phyloP scores from a whole-genome alignment of 2,113 vertebrate species.

The Tapirus terrestris region DNA sequence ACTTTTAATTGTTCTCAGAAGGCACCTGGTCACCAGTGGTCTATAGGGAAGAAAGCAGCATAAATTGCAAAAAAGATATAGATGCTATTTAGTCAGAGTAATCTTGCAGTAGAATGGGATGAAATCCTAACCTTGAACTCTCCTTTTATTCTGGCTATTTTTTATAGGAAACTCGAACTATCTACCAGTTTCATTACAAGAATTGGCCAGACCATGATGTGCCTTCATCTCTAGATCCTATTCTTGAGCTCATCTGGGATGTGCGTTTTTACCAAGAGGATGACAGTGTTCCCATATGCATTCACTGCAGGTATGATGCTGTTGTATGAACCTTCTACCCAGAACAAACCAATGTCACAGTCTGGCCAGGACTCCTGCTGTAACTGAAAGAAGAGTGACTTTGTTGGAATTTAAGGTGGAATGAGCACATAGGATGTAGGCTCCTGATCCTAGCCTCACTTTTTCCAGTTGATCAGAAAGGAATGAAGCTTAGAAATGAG shows the following conservation, averaged over 20 bases:
- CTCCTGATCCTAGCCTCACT: not conserved
- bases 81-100: not conserved
- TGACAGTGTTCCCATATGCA: constrained; percentile 91
- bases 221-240: constrained; percentile 92
- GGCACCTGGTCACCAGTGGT: not conserved
- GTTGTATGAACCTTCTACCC: not conserved
- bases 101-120: not conserved
- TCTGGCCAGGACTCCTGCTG: not conserved
- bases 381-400: not conserved
- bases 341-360: not conserved
- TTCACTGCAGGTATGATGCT: constrained; percentile 95
- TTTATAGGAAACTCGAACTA: constrained; percentile 85
- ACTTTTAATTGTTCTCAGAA: not conserved
- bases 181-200: constrained; percentile 95
- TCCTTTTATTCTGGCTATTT: constrained; percentile 22
- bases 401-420: not conserved
- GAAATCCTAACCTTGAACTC: not conserved
- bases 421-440: not conserved
- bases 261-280: constrained; percentile 90
- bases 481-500: constrained; percentile 11
- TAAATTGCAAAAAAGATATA: not conserved
- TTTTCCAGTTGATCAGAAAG: not conserved
- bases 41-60: not conserved
- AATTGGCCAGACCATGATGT: constrained; percentile 98
- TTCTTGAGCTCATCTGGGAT: constrained; percentile 93